Evolutionary conservation across 2,113 vertebrate genomes (phyloP).

Genomic region (Psephotus haematonotus): DNA sequence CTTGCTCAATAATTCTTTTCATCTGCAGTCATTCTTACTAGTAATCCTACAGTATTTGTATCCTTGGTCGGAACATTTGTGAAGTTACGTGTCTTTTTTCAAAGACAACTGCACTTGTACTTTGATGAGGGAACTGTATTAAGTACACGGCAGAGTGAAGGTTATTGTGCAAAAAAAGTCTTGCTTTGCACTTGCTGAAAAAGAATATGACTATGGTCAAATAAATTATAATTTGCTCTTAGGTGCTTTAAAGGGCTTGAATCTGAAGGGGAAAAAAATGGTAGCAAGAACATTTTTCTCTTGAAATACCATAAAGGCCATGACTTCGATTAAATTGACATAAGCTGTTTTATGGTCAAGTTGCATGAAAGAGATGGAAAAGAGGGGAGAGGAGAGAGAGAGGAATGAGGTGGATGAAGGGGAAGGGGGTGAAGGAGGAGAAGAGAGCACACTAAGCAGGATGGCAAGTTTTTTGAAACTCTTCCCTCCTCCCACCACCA

Average conservation of each 20-base stretch:
- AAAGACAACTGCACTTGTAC: not conserved
- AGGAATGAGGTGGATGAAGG: not conserved
- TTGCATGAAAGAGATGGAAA: not conserved
- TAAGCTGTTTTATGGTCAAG: not conserved
- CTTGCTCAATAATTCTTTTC: not conserved
- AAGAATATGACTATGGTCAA: not conserved
- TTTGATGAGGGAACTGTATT: not conserved
- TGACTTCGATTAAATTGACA: not conserved
- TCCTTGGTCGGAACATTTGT: not conserved
- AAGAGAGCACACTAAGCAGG: not conserved
- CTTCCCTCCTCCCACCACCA: not conserved
- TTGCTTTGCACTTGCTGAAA: not conserved
- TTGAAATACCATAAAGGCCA: not conserved
- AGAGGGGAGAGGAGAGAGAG: not conserved
- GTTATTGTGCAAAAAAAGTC: not conserved
- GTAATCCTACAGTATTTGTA: not conserved
- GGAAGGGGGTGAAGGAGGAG: not conserved
- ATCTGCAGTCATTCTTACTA: not conserved
- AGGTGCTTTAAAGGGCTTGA: not conserved
- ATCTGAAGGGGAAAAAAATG: not conserved
- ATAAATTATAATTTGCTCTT: not conserved
- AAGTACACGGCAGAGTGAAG: not conserved
- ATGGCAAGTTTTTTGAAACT: not conserved
- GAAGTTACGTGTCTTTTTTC: not conserved
- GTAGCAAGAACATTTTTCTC: not conserved